A percentile compares a stretch with the other conserved stretches of the same genome.
These are phyloP conservation scores for Malacoctenus gilli DNA, from an alignment of 2,797 vertebrate species.

Conservation along the genomic window DNA sequence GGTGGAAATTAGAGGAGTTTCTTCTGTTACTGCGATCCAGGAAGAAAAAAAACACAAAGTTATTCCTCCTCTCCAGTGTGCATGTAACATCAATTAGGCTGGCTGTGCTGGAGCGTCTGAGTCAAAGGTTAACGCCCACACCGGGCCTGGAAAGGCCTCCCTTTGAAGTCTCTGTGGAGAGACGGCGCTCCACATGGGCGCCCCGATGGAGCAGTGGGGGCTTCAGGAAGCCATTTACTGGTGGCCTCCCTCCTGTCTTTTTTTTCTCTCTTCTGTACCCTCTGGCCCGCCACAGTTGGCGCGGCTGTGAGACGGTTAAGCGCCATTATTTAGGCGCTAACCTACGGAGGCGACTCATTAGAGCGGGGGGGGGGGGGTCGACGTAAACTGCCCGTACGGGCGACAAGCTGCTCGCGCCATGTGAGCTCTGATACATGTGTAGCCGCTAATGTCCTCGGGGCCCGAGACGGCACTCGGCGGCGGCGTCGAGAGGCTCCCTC, in stretches of 20 bases:
- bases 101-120: constrained; percentile 54
- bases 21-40: no score
- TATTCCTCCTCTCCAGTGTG: constrained; percentile 32
- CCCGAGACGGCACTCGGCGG: constrained; percentile 19
- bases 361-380: no score
- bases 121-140: constrained; percentile 81
- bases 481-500: not conserved
- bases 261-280: constrained; percentile 26
- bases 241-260: constrained; percentile 41
- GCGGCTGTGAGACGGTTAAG: constrained; percentile 21
- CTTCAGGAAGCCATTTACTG: constrained; percentile 59
- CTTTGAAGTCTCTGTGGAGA: constrained; percentile 81
- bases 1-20: constrained; percentile 30
- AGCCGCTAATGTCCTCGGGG: constrained; percentile 18
- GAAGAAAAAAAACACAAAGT: constrained; percentile 24
- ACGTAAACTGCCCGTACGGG: constrained; percentile 12
- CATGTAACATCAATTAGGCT: constrained; percentile 62
- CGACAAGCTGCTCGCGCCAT: constrained; percentile 24
- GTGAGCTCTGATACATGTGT: constrained; percentile 5
- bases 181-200: constrained; percentile 57
- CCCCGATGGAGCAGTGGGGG: constrained; percentile 52
- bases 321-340: constrained; percentile 35
- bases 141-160: constrained; percentile 63
- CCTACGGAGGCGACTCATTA: constrained; percentile 37
- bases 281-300: constrained; percentile 37